These are phyloP conservation scores for Drusus annulatus DNA, from an alignment of 1,140 invertebrate species.

Conservation along the genomic window DNA sequence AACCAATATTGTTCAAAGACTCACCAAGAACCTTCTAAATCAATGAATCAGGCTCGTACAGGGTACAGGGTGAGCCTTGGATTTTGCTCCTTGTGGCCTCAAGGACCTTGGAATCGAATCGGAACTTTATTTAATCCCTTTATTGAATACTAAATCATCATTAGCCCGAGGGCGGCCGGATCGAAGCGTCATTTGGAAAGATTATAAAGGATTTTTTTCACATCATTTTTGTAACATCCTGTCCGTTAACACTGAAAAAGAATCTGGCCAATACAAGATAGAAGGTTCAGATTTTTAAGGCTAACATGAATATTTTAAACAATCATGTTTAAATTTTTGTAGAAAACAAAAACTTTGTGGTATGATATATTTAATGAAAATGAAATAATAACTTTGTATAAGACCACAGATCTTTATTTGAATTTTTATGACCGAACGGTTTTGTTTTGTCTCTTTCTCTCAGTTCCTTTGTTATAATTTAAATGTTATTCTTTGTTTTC, in stretches of 20 bases:
- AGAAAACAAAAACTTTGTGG: too few relatives aligned
- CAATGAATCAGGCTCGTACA: background rate
- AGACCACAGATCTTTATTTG: too few relatives aligned
- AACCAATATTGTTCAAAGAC: too few relatives aligned
- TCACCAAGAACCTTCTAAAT: background rate
- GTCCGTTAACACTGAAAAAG: constrained; percentile 28
- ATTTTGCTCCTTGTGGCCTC: background rate
- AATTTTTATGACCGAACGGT: too few relatives aligned
- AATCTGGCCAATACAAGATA: constrained; percentile 3
- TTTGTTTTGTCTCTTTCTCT: too few relatives aligned
- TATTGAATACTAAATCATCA: constrained; percentile 59
- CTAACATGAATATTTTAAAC: background rate
- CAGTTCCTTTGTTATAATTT: too few relatives aligned
- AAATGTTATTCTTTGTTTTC: too few relatives aligned
- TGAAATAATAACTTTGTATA: too few relatives aligned
- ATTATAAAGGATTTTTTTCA: constrained; percentile 51
- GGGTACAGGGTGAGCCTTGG: background rate
- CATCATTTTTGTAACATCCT: constrained; percentile 57
- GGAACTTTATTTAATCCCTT: constrained; percentile 56
- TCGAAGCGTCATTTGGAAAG: constrained; percentile 55
- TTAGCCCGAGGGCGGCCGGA: constrained; percentile 52
- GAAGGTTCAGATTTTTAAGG: background rate
- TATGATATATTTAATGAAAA: too few relatives aligned
- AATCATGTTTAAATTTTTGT: background rate
- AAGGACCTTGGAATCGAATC: constrained; percentile 50